These are phyloP conservation scores for Montipora capricornis DNA, from an alignment of 64 coral and sea anemone species.

Conservation along the genomic window DNA sequence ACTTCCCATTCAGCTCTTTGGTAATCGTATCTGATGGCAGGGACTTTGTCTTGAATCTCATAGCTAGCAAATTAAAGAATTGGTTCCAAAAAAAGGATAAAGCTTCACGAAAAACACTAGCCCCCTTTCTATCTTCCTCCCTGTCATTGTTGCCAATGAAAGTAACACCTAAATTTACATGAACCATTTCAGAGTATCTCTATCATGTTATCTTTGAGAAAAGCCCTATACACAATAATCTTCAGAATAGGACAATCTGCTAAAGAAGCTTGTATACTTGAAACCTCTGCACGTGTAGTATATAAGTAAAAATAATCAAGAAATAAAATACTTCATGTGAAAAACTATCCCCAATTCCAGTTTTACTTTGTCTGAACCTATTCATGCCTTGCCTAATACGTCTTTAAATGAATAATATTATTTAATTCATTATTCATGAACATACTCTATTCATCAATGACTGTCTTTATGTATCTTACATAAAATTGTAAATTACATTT, in stretches of 20 bases:
- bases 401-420: too few species aligned
- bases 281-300: not conserved
- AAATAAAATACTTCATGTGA: too few species aligned
- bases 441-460: too few species aligned
- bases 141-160: not conserved
- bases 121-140: not conserved
- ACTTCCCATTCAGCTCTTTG: constrained; percentile 70
- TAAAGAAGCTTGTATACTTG: not conserved
- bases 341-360: too few species aligned
- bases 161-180: constrained; percentile 17
- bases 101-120: constrained; percentile 25
- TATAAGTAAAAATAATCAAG: too few species aligned
- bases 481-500: too few species aligned
- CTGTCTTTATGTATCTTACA: too few species aligned
- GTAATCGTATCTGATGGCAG: constrained; percentile 78
- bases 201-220: not conserved
- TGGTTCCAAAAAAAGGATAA: not conserved
- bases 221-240: constrained; percentile 3
- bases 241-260: not conserved
- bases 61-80: constrained; percentile 64
- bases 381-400: too few species aligned
- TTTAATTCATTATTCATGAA: too few species aligned
- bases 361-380: too few species aligned
- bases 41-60: constrained; percentile 74
- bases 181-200: constrained; percentile 5